phyloP scores from a whole-genome alignment of 2,888 invertebrate species.

The Keiferia lycopersicella region DNA sequence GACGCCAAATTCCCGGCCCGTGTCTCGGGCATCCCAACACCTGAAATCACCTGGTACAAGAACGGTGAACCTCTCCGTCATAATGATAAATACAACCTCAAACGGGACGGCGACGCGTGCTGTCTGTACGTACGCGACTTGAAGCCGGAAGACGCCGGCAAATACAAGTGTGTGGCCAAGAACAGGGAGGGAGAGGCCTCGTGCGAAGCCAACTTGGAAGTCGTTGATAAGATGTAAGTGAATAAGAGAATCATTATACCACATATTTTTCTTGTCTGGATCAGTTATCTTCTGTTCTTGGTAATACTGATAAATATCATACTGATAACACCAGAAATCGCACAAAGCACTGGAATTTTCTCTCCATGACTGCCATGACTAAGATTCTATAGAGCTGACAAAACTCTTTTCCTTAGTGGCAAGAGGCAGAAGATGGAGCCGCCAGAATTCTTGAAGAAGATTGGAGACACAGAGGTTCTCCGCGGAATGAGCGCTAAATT shows the following conservation, averaged over 20 bases:
- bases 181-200: constrained; percentile 91
- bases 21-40: constrained; percentile 89
- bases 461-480: constrained; percentile 93
- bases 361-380: no score
- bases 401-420: constrained; percentile 72
- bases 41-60: constrained; percentile 93
- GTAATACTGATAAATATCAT: no score
- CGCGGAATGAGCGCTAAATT: constrained; percentile 95
- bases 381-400: no score
- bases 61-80: constrained; percentile 87
- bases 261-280: no score
- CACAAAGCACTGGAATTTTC: no score
- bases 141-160: constrained; percentile 84
- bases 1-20: constrained; percentile 92
- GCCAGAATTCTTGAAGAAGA: constrained; percentile 93
- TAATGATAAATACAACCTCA: constrained; percentile 87
- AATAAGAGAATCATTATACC: no score
- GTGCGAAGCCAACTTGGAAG: constrained; percentile 87
- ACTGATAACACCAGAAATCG: no score
- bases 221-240: constrained; percentile 91
- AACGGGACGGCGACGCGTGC: constrained; percentile 89
- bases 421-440: constrained; percentile 89
- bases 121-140: constrained; percentile 88
- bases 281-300: no score
- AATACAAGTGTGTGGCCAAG: constrained; percentile 88